Evolutionary conservation across 2,888 invertebrate genomes (phyloP).

Genomic region (Ditula angustiorana): DNA sequence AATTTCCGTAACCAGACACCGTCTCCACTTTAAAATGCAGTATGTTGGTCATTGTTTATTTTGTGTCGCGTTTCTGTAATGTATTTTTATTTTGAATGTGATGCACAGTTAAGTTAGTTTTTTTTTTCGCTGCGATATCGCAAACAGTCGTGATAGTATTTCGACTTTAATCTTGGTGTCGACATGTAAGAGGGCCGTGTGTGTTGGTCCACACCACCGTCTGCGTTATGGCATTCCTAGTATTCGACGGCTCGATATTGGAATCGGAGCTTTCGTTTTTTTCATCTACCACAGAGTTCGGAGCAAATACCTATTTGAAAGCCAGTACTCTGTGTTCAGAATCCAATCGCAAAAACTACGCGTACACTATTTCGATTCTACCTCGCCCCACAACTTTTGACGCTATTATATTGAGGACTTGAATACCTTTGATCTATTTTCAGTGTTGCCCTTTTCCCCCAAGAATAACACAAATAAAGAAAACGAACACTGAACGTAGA

Average conservation of each 20-base stretch:
- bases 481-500: conserved; percentile 7
- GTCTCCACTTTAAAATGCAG: conserved; percentile 51
- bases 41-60: conserved; percentile 18
- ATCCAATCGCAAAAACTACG: conserved; percentile 2
- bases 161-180: conserved; percentile 27
- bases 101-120: not conserved
- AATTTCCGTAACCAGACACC: conserved; percentile 71
- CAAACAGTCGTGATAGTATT: conserved; percentile 17
- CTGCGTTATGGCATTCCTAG: conserved; percentile 44
- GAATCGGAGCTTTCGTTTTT: conserved; percentile 51
- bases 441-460: not conserved
- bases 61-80: not conserved
- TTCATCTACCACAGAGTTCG: conserved; percentile 44
- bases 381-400: not conserved
- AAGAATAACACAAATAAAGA: conserved; percentile 26
- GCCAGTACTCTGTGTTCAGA: conserved; percentile 1
- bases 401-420: not conserved
- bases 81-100: not conserved
- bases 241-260: conserved; percentile 48
- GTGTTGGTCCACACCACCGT: conserved; percentile 40
- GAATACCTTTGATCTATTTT: not conserved
- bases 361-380: not conserved
- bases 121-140: not conserved
- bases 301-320: conserved; percentile 46
- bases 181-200: conserved; percentile 22